Evolutionary conservation across 2,888 invertebrate genomes (phyloP).

Genomic region (Drosophila niveifrons): DNA sequence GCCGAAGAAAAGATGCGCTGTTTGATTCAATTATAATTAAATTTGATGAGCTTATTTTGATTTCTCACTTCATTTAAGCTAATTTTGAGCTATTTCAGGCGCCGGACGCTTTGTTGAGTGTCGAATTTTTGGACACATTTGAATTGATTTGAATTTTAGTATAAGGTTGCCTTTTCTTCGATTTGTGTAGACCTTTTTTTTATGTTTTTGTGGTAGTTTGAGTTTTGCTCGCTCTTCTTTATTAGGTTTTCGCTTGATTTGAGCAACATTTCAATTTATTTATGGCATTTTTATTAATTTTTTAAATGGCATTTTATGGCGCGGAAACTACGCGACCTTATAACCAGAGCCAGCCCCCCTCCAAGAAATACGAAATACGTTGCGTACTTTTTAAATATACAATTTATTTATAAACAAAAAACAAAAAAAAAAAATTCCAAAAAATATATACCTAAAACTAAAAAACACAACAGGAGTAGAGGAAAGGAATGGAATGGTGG

Average conservation of each 20-base stretch:
- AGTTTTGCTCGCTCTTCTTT: slow-evolving; percentile 19
- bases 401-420: slow-evolving; percentile 38
- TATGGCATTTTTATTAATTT: slow-evolving; percentile 77
- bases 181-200: slow-evolving; percentile 23
- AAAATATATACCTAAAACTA: slow-evolving; percentile 65
- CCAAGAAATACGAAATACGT: slow-evolving; percentile 36
- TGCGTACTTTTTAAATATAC: slow-evolving; percentile 55
- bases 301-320: slow-evolving; percentile 66
- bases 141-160: slow-evolving; percentile 56
- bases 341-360: not conserved
- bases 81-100: slow-evolving; percentile 66
- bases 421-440: slow-evolving; percentile 45
- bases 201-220: not conserved
- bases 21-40: slow-evolving; percentile 67
- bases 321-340: slow-evolving; percentile 60
- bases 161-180: slow-evolving; percentile 3
- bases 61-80: slow-evolving; percentile 80
- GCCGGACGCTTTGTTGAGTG: slow-evolving; percentile 57
- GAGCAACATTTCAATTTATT: slow-evolving; percentile 71
- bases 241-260: slow-evolving; percentile 45
- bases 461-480: slow-evolving; percentile 56
- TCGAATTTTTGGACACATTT: slow-evolving; percentile 43
- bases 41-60: slow-evolving; percentile 78
- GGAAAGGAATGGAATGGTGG: not conserved
- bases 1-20: slow-evolving; percentile 42